Evolutionary conservation across 2,888 invertebrate genomes (phyloP).

Genomic region (Apotomis turbidana): DNA sequence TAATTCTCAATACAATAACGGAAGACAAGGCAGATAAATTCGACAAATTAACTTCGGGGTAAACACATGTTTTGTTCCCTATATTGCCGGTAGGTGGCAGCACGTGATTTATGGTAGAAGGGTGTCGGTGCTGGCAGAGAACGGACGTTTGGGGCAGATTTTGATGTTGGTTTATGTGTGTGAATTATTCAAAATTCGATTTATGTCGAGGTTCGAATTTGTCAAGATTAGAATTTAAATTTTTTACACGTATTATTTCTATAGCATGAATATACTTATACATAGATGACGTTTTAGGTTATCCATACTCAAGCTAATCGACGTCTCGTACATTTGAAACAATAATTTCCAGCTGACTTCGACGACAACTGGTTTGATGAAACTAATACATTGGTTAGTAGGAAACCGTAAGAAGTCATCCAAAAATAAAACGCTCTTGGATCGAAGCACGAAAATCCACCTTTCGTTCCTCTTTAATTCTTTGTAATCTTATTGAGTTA

Average conservation of each 20-base stretch:
- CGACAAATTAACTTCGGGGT: slow-evolving; percentile 82
- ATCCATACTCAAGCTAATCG: no score
- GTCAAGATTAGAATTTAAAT: not conserved
- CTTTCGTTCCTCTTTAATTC: no score
- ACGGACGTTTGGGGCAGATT: slow-evolving; percentile 57
- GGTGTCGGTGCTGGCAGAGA: slow-evolving; percentile 58
- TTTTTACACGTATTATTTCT: not conserved
- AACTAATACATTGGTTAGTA: no score
- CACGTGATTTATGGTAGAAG: slow-evolving; percentile 78
- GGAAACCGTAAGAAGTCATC: no score
- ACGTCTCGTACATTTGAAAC: no score
- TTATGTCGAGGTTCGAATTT: slow-evolving; percentile 49
- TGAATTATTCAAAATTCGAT: slow-evolving; percentile 43
- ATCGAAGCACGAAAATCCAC: no score
- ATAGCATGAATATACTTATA: no score
- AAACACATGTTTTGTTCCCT: slow-evolving; percentile 82
- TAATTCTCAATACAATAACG: slow-evolving; percentile 77
- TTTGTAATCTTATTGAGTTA: not conserved
- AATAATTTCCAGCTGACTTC: no score
- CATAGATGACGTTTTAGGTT: no score
- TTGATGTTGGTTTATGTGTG: slow-evolving; percentile 46
- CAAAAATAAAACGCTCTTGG: no score
- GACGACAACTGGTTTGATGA: no score
- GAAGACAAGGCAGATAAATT: slow-evolving; percentile 79
- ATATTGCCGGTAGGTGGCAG: slow-evolving; percentile 80